Evolutionary conservation across 2,113 vertebrate genomes (phyloP).

Genomic region (Eptesicus fuscus): DNA sequence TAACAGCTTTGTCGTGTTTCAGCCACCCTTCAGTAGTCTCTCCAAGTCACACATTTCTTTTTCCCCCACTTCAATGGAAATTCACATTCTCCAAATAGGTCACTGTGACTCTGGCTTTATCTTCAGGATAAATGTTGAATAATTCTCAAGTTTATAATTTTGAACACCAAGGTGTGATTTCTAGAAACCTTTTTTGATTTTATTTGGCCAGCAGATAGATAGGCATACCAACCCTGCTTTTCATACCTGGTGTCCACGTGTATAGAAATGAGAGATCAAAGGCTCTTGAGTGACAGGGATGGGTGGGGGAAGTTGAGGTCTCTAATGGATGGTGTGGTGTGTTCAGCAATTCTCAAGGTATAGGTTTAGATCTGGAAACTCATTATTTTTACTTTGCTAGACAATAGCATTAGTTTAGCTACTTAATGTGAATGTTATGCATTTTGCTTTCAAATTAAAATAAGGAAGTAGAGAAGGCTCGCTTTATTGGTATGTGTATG

Average conservation of each 20-base stretch:
- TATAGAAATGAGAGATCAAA: not conserved
- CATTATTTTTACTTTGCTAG: conserved; percentile 61
- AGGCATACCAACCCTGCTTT: not conserved
- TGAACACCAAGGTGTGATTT: not conserved
- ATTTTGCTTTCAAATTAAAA: conserved; percentile 63
- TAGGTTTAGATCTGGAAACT: conserved; percentile 47
- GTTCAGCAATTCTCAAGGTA: conserved; percentile 37
- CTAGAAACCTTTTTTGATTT: conserved; percentile 8
- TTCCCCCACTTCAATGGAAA: not conserved
- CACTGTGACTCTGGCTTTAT: not conserved
- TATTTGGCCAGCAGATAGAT: not conserved
- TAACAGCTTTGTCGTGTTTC: not conserved
- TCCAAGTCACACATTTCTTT: not conserved
- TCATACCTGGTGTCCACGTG: not conserved
- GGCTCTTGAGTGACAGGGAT: not conserved
- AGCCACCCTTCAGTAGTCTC: not conserved
- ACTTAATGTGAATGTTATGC: conserved; percentile 45
- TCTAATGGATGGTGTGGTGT: conserved; percentile 2
- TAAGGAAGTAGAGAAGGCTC: conserved; percentile 34
- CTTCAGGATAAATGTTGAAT: not conserved
- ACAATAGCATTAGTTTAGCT: conserved; percentile 48
- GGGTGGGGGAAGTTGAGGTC: not conserved
- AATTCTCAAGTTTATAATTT: conserved; percentile 27
- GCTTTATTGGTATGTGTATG: not conserved
- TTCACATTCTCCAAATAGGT: not conserved